Evolutionary conservation across 2,113 vertebrate species (phyloP), one percentile per base, ranked within the genome.

Genomic region (Glaucomys volans): DNA sequence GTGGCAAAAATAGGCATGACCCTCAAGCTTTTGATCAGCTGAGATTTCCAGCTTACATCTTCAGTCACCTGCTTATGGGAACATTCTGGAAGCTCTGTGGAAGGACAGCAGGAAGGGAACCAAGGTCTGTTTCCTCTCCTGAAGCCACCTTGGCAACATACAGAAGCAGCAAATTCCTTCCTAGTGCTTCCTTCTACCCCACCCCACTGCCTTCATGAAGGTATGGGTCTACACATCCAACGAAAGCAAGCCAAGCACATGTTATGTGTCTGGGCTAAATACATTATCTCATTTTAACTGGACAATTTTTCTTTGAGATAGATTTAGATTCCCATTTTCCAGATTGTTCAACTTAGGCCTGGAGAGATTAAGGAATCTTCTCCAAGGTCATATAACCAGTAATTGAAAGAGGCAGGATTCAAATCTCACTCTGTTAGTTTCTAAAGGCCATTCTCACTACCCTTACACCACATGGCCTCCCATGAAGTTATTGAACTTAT

Each of bases 41-140:
- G 44, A 44, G n/a, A 87, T 75, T 32, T 37, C 30, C 80, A 94
- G 22, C 20, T 92, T 79, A 82, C 28, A 69, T 67, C 69, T 87
- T 79, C 74, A 87, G 35, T 62, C 40, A 92, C 10, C 32, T 90
- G n/a, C 18, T 80, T 76, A n/a, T 10, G 64, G 54, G 37, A 90
- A 44, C 66, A 91, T 84, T 93, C 67, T 91, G 44, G 67, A 92
- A 81, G 18, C 30, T 94, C 40, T 93, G 30, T 86, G 32, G 75
- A 92, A 92, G 32, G 26, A 77, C 12, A 83, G 17, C 32, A 77
- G 40, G 32, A 13, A 40, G 50, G 16, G 64, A 74, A 82, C 18
- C 22, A 17, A 17, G 24, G 24, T 44, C 80, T 40, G 0, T 67
- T 77, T 92, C 82, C 37, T 76, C 35, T 79, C 62, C 66, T 64